Evolutionary conservation across 2,888 invertebrate species (phyloP).

Genomic region (Diplazon laetatorius): DNA sequence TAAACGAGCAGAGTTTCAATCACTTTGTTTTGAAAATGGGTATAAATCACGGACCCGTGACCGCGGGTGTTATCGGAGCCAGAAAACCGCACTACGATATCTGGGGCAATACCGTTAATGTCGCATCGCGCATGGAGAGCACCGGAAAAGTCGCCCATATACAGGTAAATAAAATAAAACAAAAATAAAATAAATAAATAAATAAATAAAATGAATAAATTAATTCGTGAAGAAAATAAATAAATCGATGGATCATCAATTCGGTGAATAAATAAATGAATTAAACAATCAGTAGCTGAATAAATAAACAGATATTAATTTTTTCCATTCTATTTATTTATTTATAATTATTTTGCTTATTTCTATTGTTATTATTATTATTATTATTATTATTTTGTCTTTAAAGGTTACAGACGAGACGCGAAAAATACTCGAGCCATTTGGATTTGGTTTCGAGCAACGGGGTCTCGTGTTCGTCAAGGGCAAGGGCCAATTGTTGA

Average conservation of each 20-base stretch:
- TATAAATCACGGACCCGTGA: constrained; percentile 97
- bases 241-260: constrained; percentile 16
- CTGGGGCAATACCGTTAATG: constrained; percentile 98
- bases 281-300: background rate
- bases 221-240: background rate
- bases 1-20: constrained; percentile 97
- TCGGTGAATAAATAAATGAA: background rate
- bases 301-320: constrained; percentile 2
- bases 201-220: background rate
- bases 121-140: constrained; percentile 98
- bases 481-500: constrained; percentile 98
- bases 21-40: constrained; percentile 97
- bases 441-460: constrained; percentile 96
- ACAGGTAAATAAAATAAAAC: constrained; percentile 88
- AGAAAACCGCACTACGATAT: constrained; percentile 98
- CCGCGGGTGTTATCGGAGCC: constrained; percentile 97
- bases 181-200: background rate
- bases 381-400: constrained; percentile 61
- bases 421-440: constrained; percentile 92
- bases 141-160: constrained; percentile 97
- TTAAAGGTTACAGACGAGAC: constrained; percentile 98
- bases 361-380: constrained; percentile 16
- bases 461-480: constrained; percentile 97
- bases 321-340: background rate
- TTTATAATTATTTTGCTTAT: background rate